Base-by-base conservation (phyloP, 2,888 invertebrate species). In the Hypselothyrea guttata region DNA sequence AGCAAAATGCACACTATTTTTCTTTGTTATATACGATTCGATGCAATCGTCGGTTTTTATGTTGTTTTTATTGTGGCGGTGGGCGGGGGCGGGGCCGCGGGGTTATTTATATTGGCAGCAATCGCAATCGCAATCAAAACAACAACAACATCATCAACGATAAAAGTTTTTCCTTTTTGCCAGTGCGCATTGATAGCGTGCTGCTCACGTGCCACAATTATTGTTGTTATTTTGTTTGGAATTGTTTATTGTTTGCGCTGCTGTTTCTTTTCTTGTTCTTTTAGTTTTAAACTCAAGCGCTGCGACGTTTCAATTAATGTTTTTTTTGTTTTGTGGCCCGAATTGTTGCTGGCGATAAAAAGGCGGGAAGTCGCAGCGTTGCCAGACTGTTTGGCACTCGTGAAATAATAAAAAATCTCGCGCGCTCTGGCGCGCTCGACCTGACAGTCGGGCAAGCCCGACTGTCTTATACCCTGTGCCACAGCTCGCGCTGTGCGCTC, bases 361-460 rank as follows among this genome's bases (percentile, higher is more conserved):
- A 71, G 72, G 69, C 69, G 69, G 72, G 69, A 69, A 69, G 48
- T 3, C n/a, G 11, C 28, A 5, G 49, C n/a, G 55, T 7, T 69
- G 67, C 69, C 69, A 61, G 46, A 66, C 4, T 1, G 15, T 4
- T 7, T 3, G 4, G n/a, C 8, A 3, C 9, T 1, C 15, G 12
- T 34, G 34, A 61, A 69, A 61, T 35, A n/a, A n/a, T n/a, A n/a
- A n/a, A n/a, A n/a, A n/a, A n/a, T n/a, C n/a, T n/a, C n/a, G n/a
- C n/a, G n/a, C n/a, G n/a, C n/a, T n/a, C n/a, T n/a, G n/a, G n/a
- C n/a, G n/a, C n/a, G n/a, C n/a, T n/a, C n/a, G n/a, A n/a, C n/a
- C n/a, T n/a, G n/a, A n/a, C n/a, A n/a, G n/a, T n/a, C n/a, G n/a
- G n/a, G n/a, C n/a, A n/a, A n/a, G n/a, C n/a, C n/a, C n/a, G n/a